Base-by-base conservation (phyloP, 2,113 vertebrate species). In the Paracanthobrama guichenoti region DNA sequence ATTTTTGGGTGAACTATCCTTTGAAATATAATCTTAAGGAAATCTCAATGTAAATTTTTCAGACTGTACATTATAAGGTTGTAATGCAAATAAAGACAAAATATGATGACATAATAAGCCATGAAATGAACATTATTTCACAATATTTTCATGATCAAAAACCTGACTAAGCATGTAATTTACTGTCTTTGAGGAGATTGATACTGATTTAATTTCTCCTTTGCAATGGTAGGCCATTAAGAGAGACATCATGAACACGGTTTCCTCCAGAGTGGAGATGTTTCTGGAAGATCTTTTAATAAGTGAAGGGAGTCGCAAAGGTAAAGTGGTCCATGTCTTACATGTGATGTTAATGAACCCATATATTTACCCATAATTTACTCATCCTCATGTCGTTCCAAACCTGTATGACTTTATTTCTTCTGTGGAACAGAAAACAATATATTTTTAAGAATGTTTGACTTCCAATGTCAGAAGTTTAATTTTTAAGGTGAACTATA, bases 221-320 rank as follows among this genome's bases (percentile, higher is more conserved):
- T 59, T 64, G 18, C n/a, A 59, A 44, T 18, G 13, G 35, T 89
- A 99, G 97, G 93, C 96, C 88, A 88, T 99, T 85, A 99, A 97
- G 88, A 96, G 96, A 90, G 97, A 99, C 74, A 91, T 96, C 44
- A 88, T 99, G 88, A 97, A 96, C 85, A 97, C 97, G 0, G 89
- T 98, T 90, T 93, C 92, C 87, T 94, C 94, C 62, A 95, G 97
- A 60, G 95, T 96, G 93, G 95, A 97, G 91, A 96, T 99, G 92
- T 88, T 97, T 2, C 95, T 98, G 91, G 97, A 99, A 87, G 97
- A 99, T 87, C 90, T 96, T 67, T 89, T 94, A 86, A 90, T 95
- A 87, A 94, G 93, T 88, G 92, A 90, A 50, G 86, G 88, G 86
- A 93, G 92, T 88, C 82, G 62, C 57, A 87, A 88, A 79, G 75